Base-by-base conservation (phyloP, 2,888 invertebrate species). In the Diplolepis rosae region DNA sequence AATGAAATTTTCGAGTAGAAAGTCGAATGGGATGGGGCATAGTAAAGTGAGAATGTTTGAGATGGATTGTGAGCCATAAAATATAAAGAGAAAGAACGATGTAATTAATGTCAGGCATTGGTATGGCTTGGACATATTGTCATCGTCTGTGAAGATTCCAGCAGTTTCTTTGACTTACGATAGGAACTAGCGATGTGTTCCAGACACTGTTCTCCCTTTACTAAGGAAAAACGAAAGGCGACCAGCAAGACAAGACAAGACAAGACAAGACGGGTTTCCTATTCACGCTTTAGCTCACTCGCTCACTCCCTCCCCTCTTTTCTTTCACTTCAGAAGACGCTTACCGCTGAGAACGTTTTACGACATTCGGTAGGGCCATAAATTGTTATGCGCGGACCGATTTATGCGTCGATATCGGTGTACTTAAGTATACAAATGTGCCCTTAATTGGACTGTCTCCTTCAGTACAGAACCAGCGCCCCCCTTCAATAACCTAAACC, bases 371-470 rank as follows among this genome's bases (percentile, higher is more conserved):
- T 77, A 77, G 73, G 76, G 79, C 76, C 79, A 81, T 85, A 84
- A 84, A 85, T 85, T 82, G 79, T 79, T 75, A 71, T 61, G 72
- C 73, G 71, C 73, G 71, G 76, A 72, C 79, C 82, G 84, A 84
- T 84, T 83, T 84, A 83, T 80, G 79, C 77, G 80, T 77, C 80
- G 81, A 85, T 84, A 84, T 83, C 80, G 77, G 74, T 77, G 80
- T 80, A 82, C 81, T 82, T 83, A 81, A 83, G 75, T 79, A 77
- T 82, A 84, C 84, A 83, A 84, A 83, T 84, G 84, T 80, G 80
- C 80, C 82, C 82, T 83, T 85, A 85, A 85, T 85, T 85, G 83
- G 84, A 82, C 83, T 79, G 81, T 82, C 81, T 82, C 78, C 77
- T 79, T 75, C 77, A 76, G 78, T 80, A 76, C 79, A 81, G 79